Evolutionary conservation across 2,797 vertebrate species (phyloP), one percentile per base, ranked within the genome.

Genomic region (Phoeniculus purpureus): DNA sequence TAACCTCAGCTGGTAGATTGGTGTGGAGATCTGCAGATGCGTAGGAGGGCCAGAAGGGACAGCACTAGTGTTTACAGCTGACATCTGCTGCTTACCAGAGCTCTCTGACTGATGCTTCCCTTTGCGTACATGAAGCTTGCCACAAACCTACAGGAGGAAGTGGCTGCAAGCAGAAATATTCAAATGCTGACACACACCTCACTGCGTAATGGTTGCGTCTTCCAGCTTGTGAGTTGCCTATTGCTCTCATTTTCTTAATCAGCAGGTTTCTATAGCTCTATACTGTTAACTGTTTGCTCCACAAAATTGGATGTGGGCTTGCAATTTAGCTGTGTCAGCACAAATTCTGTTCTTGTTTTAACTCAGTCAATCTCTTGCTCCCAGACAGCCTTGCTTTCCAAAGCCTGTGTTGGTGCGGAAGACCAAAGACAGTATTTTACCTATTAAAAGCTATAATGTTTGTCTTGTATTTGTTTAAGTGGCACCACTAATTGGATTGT

Each of bases 381-480:
- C 1, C 34, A 64, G 45, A 47, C 26, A 66, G 23, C 61, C 27
- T 73, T n/a, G 31, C 56, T 85, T 34, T 82, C 47, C 59, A 78
- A 66, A 89, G 45, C 59, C 59, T 56, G 9, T 25, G 48, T 34
- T 83, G 61, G 17, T 61, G 37, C 20, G 4, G 67, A 64, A 76
- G 52, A 81, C 65, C 47, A 78, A 40, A 79, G 29, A 81, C 23
- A 19, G 50, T 79, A 43, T 84, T 89, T 84, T 86, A 47, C 72
- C 58, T 92, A 3, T 74, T 64, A 71, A 88, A 81, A 95, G 55
- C 43, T 62, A 43, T 61, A 74, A 32, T 88, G 65, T 86, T 86
- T 95, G 54, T 59, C 60, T 66, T 94, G 51, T 75, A n/a, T 85
- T 81, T 89, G 54, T 86, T 93, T 64, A 94, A 94, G 80, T 79